phyloP scores from a whole-genome alignment of 1,140 invertebrate species.

The Calosoma granatense region DNA sequence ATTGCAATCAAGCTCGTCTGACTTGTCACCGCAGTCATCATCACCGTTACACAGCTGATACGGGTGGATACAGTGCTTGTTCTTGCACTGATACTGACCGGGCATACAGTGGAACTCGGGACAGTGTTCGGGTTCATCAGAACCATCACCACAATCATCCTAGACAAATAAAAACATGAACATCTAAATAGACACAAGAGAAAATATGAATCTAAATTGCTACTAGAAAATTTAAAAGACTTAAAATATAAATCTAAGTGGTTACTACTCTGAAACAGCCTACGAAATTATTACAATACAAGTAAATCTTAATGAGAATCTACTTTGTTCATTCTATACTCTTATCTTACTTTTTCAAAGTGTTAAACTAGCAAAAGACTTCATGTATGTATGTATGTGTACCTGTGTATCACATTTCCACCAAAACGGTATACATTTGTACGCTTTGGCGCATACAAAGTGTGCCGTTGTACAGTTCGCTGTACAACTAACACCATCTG shows the following conservation, averaged over 20 bases:
- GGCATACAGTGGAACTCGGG: conserved; percentile 59
- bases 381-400: too few species aligned
- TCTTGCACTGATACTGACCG: conserved; percentile 70
- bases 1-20: conserved; percentile 53
- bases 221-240: too few species aligned
- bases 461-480: conserved; percentile 73
- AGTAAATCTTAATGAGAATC: too few species aligned
- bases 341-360: too few species aligned
- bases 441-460: conserved; percentile 61
- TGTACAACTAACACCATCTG: conserved; percentile 55
- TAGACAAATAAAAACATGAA: conserved; percentile 30
- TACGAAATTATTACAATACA: too few species aligned
- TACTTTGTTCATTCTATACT: too few species aligned
- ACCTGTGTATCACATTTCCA: conserved; percentile 72
- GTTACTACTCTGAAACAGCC: too few species aligned
- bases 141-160: conserved; percentile 72
- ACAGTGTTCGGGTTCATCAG: conserved; percentile 61
- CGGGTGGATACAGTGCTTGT: conserved; percentile 55
- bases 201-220: too few species aligned
- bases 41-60: conserved; percentile 59
- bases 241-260: too few species aligned
- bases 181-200: too few species aligned
- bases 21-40: conserved; percentile 56
- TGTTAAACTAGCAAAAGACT: too few species aligned
- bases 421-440: conserved; percentile 71